These are phyloP conservation scores for Caenorhabditis zanzibari DNA, from an alignment of 2,888 invertebrate species.

Conservation along the genomic window DNA sequence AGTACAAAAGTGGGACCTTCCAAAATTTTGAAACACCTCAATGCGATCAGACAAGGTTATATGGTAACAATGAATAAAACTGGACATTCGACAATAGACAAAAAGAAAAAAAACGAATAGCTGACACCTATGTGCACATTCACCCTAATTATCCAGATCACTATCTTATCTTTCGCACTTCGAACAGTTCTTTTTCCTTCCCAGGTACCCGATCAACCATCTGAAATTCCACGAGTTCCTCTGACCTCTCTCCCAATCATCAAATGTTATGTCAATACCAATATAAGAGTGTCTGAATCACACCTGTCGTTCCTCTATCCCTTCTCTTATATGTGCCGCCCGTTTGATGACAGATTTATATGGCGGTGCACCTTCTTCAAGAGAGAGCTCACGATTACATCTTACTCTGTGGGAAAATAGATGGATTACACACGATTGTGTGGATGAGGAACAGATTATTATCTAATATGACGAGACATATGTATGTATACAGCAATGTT, in stretches of 20 bases:
- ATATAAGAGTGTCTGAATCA: slow-evolving; percentile 9
- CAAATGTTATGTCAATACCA: slow-evolving; percentile 14
- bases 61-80: too few species aligned
- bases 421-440: slow-evolving; percentile 37
- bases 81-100: too few species aligned
- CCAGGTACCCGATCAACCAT: too few species aligned
- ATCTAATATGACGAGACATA: slow-evolving; percentile 6
- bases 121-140: too few species aligned
- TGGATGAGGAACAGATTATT: slow-evolving; percentile 28
- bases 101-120: too few species aligned
- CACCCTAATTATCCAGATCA: too few species aligned
- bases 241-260: neutral
- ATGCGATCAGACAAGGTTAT: too few species aligned
- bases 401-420: neutral
- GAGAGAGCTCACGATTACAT: slow-evolving; percentile 26
- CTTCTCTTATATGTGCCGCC: slow-evolving; percentile 30
- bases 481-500: neutral
- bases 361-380: slow-evolving; percentile 24
- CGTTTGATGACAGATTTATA: slow-evolving; percentile 29
- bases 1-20: too few species aligned
- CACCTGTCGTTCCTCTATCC: slow-evolving; percentile 23
- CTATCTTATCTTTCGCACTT: too few species aligned
- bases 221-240: neutral
- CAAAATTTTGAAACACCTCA: too few species aligned
- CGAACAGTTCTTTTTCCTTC: too few species aligned